phyloP scores from a whole-genome alignment of 2,888 invertebrate genomes.

The Orchesella flavescens region DNA sequence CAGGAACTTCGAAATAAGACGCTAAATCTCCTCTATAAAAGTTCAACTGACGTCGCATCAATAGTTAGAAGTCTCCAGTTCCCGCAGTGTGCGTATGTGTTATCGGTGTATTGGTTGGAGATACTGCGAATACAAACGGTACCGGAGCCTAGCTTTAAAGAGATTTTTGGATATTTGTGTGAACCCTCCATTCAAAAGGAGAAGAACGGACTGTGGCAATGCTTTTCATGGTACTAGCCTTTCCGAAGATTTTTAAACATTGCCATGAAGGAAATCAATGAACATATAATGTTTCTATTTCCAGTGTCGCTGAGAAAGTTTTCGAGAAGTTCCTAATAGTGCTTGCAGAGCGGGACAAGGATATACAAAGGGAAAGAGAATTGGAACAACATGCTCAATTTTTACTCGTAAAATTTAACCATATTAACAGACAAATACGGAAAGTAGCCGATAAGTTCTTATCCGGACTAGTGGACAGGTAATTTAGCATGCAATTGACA shows the following conservation, averaged over 20 bases:
- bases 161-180: slow-evolving; percentile 93
- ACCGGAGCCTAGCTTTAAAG: slow-evolving; percentile 89
- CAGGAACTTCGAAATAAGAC: slow-evolving; percentile 93
- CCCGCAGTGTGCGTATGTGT: slow-evolving; percentile 95
- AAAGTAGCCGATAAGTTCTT: slow-evolving; percentile 93
- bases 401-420: slow-evolving; percentile 96
- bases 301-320: slow-evolving; percentile 91
- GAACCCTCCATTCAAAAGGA: slow-evolving; percentile 93
- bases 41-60: slow-evolving; percentile 85
- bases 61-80: slow-evolving; percentile 94
- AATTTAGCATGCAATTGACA: slow-evolving; percentile 50
- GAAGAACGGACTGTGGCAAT: slow-evolving; percentile 96
- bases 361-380: slow-evolving; percentile 90
- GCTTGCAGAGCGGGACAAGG: slow-evolving; percentile 88
- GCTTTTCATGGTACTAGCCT: slow-evolving; percentile 82
- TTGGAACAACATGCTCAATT: slow-evolving; percentile 96
- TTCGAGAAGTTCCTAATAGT: slow-evolving; percentile 92
- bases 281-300: slow-evolving; percentile 63
- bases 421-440: slow-evolving; percentile 94
- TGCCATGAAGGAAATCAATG: slow-evolving; percentile 45
- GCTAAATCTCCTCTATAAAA: slow-evolving; percentile 85
- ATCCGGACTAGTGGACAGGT: slow-evolving; percentile 86
- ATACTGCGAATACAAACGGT: slow-evolving; percentile 90
- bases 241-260: no score
- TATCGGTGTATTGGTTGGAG: slow-evolving; percentile 97